phyloP scores from a whole-genome alignment of 2,113 vertebrate genomes.

The Spea multiplicata region DNA sequence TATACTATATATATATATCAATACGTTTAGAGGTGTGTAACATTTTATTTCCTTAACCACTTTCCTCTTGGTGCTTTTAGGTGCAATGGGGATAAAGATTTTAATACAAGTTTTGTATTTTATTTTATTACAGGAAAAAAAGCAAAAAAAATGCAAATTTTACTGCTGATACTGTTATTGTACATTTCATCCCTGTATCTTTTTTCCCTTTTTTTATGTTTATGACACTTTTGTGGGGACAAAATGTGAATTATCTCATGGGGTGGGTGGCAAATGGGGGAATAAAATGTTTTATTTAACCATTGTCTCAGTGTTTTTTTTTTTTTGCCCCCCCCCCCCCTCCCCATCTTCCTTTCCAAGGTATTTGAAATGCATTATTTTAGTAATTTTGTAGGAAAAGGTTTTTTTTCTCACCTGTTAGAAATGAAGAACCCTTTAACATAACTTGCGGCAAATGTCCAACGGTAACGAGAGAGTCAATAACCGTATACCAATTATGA shows the following conservation, averaged over 20 bases:
- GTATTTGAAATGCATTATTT: no score
- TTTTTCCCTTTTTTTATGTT: constrained; percentile 48
- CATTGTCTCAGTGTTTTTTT: background rate
- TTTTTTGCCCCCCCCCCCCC: background rate
- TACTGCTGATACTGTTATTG: constrained; percentile 74
- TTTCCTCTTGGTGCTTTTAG: background rate
- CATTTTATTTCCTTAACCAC: constrained; percentile 45
- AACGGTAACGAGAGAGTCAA: no score
- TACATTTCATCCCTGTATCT: constrained; percentile 70
- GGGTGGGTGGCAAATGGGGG: background rate
- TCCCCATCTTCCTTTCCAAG: background rate
- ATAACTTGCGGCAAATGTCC: no score
- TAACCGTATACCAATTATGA: no score
- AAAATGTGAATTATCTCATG: constrained; percentile 24
- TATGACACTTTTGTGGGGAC: constrained; percentile 27
- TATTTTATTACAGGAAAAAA: constrained; percentile 46
- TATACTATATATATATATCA: constrained; percentile 14
- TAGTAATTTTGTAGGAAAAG: no score
- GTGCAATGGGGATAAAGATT: background rate
- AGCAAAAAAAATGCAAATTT: constrained; percentile 51
- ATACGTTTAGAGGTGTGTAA: constrained; percentile 24
- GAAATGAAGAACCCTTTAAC: no score
- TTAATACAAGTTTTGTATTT: constrained; percentile 62
- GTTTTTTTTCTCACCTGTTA: no score
- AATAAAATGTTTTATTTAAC: constrained; percentile 45